Conservation (phyloP, 2,888 invertebrate genomes). For the Rhingia rostrata region DNA sequence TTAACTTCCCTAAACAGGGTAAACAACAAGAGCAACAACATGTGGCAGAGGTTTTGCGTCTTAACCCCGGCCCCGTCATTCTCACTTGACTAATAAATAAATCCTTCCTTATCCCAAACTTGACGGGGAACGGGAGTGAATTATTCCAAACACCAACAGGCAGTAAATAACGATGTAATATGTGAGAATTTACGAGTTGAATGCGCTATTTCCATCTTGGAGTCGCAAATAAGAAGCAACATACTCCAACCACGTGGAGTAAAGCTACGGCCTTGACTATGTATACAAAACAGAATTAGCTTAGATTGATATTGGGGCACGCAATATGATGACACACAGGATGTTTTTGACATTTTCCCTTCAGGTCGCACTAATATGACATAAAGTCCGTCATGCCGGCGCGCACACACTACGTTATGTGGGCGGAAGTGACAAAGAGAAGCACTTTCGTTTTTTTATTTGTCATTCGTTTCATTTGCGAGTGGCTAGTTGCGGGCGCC, state of each 20-base stretch:
- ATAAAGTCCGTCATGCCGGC: conserved; percentile 2
- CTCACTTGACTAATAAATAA: conserved; percentile 29
- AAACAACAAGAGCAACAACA: conserved; percentile 38
- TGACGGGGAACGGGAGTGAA: neutral
- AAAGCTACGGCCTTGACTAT: conserved; percentile 21
- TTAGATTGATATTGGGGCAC: conserved; percentile 49
- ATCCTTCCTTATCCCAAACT: conserved; percentile 43
- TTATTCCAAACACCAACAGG: neutral
- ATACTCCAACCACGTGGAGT: neutral
- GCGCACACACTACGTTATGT: conserved; percentile 31
- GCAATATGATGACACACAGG: conserved; percentile 66
- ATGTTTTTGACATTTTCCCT: conserved; percentile 52
- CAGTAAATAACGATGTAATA: conserved; percentile 40
- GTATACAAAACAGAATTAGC: conserved; percentile 6
- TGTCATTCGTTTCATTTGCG: conserved; percentile 19
- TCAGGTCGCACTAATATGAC: conserved; percentile 21
- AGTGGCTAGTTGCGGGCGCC: conserved; percentile 3
- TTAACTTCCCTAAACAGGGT: conserved; percentile 43
- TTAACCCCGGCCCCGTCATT: conserved; percentile 22
- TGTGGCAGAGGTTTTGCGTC: conserved; percentile 21
- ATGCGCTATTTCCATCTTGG: conserved; percentile 23
- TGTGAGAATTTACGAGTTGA: conserved; percentile 27
- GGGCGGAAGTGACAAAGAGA: conserved; percentile 62
- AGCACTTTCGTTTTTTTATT: conserved; percentile 58
- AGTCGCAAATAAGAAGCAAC: conserved; percentile 14